Percentiles rank a stretch among this genome's conserved stretches.
phyloP scores from a whole-genome alignment of 2,797 vertebrate genomes.

The Perodicticus potto region DNA sequence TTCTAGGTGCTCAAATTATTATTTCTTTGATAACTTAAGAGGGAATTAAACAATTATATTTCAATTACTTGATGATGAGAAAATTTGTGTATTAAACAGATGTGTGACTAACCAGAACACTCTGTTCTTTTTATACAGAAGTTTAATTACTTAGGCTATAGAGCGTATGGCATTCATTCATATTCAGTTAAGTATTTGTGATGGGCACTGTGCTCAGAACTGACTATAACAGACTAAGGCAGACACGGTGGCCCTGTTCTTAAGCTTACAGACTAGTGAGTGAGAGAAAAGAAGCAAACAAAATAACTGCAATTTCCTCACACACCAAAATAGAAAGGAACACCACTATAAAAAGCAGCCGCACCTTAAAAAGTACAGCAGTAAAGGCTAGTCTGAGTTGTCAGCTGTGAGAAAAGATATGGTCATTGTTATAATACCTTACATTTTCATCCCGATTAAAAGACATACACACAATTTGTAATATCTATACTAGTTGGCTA shows the following conservation, averaged over 20 bases:
- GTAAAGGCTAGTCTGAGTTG: background rate
- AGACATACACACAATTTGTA: background rate
- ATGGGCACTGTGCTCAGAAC: background rate
- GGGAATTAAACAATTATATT: slow-evolving; percentile 2
- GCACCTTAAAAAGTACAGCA: too few relatives aligned
- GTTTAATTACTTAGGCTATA: background rate
- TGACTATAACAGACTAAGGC: background rate
- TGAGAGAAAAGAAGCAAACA: background rate
- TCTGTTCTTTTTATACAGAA: background rate
- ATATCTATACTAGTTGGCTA: slow-evolving; percentile 1
- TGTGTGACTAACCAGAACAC: slow-evolving; percentile 1
- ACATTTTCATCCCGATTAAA: background rate
- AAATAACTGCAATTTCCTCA: background rate
- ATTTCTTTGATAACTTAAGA: slow-evolving; percentile 14
- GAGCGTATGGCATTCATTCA: background rate
- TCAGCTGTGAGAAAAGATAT: background rate
- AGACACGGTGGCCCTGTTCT: background rate
- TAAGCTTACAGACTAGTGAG: background rate
- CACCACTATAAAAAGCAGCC: background rate
- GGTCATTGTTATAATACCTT: background rate
- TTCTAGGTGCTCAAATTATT: background rate
- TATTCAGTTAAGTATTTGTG: background rate
- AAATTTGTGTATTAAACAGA: background rate
- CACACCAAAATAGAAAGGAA: background rate
- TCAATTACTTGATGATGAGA: background rate